Percentiles rank a stretch among this genome's conserved stretches.
These are phyloP conservation scores for Drosophila elegans DNA, from an alignment of 1,140 invertebrate species.

Conservation along the genomic window DNA sequence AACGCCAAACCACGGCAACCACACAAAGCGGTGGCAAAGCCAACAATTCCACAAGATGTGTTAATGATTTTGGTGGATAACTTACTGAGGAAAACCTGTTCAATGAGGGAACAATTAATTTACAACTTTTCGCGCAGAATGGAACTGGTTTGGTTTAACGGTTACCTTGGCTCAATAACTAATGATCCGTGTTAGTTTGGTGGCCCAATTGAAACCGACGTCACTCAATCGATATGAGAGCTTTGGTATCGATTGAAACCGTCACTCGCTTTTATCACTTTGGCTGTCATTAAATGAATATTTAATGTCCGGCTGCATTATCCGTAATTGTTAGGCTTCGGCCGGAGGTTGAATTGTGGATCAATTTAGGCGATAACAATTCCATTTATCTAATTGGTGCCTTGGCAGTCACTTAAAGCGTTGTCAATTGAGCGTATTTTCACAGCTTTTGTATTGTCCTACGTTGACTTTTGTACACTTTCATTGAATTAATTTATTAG, in stretches of 20 bases:
- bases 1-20: conserved; percentile 31
- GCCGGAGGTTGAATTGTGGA: conserved; percentile 29
- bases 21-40: conserved; percentile 16
- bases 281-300: conserved; percentile 68
- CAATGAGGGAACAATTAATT: conserved; percentile 31
- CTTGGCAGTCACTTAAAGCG: conserved; percentile 29
- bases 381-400: conserved; percentile 46
- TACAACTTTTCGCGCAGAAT: conserved; percentile 14
- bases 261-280: conserved; percentile 44
- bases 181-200: conserved; percentile 1
- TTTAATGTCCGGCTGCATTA: conserved; percentile 65
- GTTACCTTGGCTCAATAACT: conserved; percentile 10
- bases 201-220: conserved; percentile 7
- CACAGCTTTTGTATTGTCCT: conserved; percentile 12
- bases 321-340: conserved; percentile 27
- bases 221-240: conserved; percentile 17
- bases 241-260: conserved; percentile 57
- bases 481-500: conserved; percentile 16
- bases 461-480: conserved; percentile 10
- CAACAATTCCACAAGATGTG: conserved; percentile 37
- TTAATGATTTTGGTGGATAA: conserved; percentile 31
- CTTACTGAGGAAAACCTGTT: conserved; percentile 17
- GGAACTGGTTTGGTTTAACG: conserved; percentile 10
- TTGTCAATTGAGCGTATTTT: conserved; percentile 25
- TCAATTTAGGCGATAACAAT: conserved; percentile 49